Evolutionary conservation across 2,113 vertebrate genomes (phyloP).

Genomic region (Syngnathus floridae): DNA sequence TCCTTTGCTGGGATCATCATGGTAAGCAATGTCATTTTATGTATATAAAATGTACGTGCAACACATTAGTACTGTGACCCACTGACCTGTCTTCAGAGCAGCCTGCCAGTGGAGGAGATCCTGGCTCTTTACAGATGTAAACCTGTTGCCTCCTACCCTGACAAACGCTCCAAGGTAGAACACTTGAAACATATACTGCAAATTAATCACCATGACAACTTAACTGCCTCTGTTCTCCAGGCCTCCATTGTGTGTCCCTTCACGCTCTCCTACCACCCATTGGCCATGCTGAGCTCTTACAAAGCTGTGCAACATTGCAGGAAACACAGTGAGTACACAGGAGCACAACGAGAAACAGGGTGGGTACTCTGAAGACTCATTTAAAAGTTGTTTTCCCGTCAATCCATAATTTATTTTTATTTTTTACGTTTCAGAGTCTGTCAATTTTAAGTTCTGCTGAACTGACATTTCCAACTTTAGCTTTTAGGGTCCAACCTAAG

Average conservation of each 20-base stretch:
- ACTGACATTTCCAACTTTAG: too few species aligned
- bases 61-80: background rate
- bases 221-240: slow-evolving; percentile 27
- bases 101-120: slow-evolving; percentile 76
- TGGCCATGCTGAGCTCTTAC: slow-evolving; percentile 79
- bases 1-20: slow-evolving; percentile 80
- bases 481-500: too few species aligned
- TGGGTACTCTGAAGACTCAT: too few species aligned
- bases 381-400: too few species aligned
- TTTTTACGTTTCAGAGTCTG: too few species aligned
- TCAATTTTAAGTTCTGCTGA: too few species aligned
- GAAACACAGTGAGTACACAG: slow-evolving; percentile 64
- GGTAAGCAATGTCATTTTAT: slow-evolving; percentile 55
- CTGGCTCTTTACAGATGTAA: slow-evolving; percentile 75
- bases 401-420: too few species aligned
- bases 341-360: too few species aligned
- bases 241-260: slow-evolving; percentile 63
- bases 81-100: slow-evolving; percentile 64
- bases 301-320: slow-evolving; percentile 69
- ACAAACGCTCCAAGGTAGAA: slow-evolving; percentile 58
- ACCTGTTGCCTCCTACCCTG: slow-evolving; percentile 47
- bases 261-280: slow-evolving; percentile 76
- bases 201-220: background rate
- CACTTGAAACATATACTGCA: background rate
- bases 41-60: too few species aligned